These are phyloP conservation scores for Thalassophryne amazonica DNA, from an alignment of 2,797 vertebrate species.

Conservation along the genomic window DNA sequence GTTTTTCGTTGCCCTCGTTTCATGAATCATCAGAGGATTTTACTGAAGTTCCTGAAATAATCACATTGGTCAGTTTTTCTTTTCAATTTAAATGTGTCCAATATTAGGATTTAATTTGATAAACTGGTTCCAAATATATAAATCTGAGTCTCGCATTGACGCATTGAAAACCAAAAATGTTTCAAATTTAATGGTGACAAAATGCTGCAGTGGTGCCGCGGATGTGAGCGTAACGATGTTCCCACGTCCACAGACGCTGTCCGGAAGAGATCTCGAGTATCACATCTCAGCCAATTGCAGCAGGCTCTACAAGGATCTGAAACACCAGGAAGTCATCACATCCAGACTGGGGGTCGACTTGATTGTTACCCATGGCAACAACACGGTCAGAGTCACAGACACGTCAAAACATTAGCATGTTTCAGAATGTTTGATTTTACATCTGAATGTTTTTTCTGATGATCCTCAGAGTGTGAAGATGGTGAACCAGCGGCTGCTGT, in stretches of 20 bases:
- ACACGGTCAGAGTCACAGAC: constrained; percentile 39
- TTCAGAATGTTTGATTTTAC: not conserved
- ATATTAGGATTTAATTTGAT: too few relatives aligned
- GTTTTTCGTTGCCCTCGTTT: too few relatives aligned
- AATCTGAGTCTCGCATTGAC: too few relatives aligned
- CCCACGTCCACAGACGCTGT: constrained; percentile 74
- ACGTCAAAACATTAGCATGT: not conserved
- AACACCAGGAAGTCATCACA: constrained; percentile 66
- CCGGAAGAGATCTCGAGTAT: constrained; percentile 87
- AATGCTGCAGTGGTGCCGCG: too few relatives aligned
- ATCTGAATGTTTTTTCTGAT: not conserved
- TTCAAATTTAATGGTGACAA: too few relatives aligned
- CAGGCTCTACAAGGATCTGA: constrained; percentile 78
- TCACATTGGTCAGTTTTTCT: too few relatives aligned
- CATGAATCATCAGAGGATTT: too few relatives aligned
- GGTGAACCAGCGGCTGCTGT: constrained; percentile 78
- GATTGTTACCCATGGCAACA: constrained; percentile 48
- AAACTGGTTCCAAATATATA: too few relatives aligned
- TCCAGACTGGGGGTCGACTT: constrained; percentile 85
- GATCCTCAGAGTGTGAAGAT: constrained; percentile 59
- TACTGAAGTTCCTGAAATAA: too few relatives aligned
- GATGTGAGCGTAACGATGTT: not conserved
- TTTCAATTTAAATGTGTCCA: too few relatives aligned
- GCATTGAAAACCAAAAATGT: too few relatives aligned
- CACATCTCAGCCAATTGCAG: constrained; percentile 82